Percentiles rank a stretch among this genome's conserved stretches.
Evolutionary conservation across 2,797 vertebrate genomes (phyloP).

Genomic region (Pangasius mekongensis): DNA sequence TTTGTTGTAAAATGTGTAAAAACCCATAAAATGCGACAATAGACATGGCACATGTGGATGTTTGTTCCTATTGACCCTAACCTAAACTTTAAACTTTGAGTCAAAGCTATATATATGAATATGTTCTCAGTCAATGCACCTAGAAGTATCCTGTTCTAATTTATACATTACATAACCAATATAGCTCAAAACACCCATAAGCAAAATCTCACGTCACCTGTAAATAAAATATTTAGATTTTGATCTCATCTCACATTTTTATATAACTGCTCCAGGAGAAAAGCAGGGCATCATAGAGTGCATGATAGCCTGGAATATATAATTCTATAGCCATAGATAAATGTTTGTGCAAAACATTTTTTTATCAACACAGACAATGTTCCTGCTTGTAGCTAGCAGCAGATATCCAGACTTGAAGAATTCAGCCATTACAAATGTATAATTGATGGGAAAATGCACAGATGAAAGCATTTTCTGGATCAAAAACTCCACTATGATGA

Average conservation of each 20-base stretch:
- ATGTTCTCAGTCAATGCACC: neutral
- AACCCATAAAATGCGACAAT: slow-evolving; percentile 8
- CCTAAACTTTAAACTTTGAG: neutral
- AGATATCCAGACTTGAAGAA: neutral
- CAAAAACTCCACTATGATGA: neutral
- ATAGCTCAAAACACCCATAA: neutral
- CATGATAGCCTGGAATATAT: neutral
- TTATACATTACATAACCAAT: neutral
- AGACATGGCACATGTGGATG: neutral
- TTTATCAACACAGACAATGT: neutral
- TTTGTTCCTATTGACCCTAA: neutral
- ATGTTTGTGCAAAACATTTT: neutral
- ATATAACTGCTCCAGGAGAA: neutral
- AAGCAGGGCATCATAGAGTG: neutral
- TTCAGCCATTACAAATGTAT: neutral
- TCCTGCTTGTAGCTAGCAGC: neutral
- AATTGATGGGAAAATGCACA: neutral
- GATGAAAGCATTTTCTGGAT: neutral
- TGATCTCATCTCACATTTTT: no score
- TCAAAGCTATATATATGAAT: neutral
- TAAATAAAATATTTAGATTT: neutral
- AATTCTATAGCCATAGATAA: neutral
- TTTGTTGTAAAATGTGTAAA: slow-evolving; percentile 26
- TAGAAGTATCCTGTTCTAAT: neutral
- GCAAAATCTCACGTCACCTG: neutral